Base-by-base conservation (phyloP, 2,888 invertebrate genomes). In the Diloba caeruleocephala region DNA sequence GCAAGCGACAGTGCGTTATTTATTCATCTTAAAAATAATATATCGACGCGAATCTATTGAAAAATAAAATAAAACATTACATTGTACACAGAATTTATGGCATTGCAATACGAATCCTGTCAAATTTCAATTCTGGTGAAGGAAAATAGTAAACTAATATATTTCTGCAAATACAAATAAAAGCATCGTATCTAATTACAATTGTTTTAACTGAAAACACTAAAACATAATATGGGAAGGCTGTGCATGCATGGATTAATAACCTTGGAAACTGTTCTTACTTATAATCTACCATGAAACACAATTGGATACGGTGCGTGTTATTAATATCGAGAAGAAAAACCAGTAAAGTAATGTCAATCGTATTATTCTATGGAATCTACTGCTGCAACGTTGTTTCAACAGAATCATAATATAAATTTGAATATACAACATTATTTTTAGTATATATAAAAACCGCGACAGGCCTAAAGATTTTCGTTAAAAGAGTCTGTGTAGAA, bases 11-110 rank as follows among this genome's bases (percentile, higher is more conserved):
- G n/a, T n/a, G n/a, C n/a, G n/a, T n/a, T n/a, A n/a, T n/a, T n/a
- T n/a, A n/a, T n/a, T n/a, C n/a, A n/a, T n/a, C n/a, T n/a, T n/a
- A n/a, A n/a, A n/a, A n/a, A n/a, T n/a, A n/a, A n/a, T n/a, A n/a
- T n/a, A n/a, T n/a, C n/a, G n/a, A n/a, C n/a, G n/a, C n/a, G 19
- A 19, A 19, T 19, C 19, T 19, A 19, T 19, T n/a, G n/a, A n/a
- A n/a, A n/a, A n/a, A n/a, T n/a, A n/a, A n/a, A n/a, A n/a, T n/a
- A n/a, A n/a, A n/a, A n/a, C n/a, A n/a, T n/a, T n/a, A n/a, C n/a
- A n/a, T n/a, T 7, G 3, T 15, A 14, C 37, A 58, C 36, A 31
- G 31, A 44, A 59, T 29, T 59, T 66, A 36, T 44, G 19, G 44
- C 60, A 66, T 50, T 49, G 41, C 19, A 31, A 33, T n/a, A n/a